A percentile compares a stretch with the other conserved stretches of the same genome.
phyloP scores from a whole-genome alignment of 2,797 vertebrate genomes.

The Parambassis ranga region DNA sequence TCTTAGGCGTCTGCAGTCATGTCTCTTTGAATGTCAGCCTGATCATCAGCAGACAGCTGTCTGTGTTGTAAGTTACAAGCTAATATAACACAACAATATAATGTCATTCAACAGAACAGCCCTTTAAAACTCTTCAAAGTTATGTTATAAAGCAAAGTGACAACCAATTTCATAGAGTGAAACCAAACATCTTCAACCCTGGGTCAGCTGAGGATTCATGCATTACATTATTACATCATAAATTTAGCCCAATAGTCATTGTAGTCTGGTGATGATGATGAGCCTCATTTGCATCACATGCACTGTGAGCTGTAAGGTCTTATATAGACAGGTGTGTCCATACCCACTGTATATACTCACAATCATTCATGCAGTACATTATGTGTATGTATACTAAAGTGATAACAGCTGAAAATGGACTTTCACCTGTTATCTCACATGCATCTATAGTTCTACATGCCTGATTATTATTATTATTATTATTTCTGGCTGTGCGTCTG shows the following conservation, averaged over 20 bases:
- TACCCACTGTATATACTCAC: too few relatives aligned
- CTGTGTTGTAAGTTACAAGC: not conserved
- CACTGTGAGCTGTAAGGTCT: too few relatives aligned
- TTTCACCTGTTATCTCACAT: too few relatives aligned
- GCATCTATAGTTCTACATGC: too few relatives aligned
- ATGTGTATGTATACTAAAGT: too few relatives aligned
- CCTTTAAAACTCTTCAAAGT: not conserved
- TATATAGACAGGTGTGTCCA: too few relatives aligned
- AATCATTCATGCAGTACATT: not conserved
- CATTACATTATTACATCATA: not conserved
- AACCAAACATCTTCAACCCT: not conserved
- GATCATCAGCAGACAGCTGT: conserved; percentile 16
- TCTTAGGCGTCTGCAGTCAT: not conserved
- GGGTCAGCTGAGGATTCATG: not conserved
- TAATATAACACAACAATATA: conserved; percentile 4
- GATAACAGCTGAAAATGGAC: too few relatives aligned
- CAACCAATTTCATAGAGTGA: not conserved
- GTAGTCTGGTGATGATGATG: too few relatives aligned
- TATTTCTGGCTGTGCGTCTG: too few relatives aligned
- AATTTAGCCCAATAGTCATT: too few relatives aligned
- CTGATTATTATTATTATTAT: too few relatives aligned
- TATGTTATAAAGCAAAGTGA: not conserved
- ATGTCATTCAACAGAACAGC: not conserved
- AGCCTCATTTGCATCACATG: too few relatives aligned
- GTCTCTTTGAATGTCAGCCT: not conserved